Evolutionary conservation across 2,113 vertebrate species (phyloP).

Genomic region (Columbina picui): DNA sequence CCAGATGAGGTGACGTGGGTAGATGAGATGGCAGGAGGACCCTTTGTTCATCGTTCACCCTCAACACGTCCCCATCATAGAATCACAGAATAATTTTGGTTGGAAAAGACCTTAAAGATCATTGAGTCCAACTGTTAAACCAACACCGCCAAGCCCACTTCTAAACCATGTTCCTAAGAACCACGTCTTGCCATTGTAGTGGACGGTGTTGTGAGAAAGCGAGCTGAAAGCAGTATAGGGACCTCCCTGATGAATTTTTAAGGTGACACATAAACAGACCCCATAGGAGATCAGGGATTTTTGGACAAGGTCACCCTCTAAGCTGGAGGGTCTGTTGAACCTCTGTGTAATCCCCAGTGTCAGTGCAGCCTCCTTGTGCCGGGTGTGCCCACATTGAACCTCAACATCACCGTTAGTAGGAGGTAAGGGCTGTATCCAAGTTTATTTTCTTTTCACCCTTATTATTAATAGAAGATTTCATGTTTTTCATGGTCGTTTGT

Average conservation of each 20-base stretch:
- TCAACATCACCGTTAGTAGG: not conserved
- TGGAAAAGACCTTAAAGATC: no score
- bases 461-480: not conserved
- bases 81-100: no score
- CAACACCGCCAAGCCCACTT: no score
- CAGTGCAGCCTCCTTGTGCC: not conserved
- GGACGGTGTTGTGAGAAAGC: accelerated
- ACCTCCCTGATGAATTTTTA: not conserved
- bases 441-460: not conserved
- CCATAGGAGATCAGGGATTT: not conserved
- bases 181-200: no score
- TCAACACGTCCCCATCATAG: not conserved
- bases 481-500: not conserved
- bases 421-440: not conserved
- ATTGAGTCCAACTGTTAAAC: no score
- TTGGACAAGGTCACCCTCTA: not conserved
- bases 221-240: not conserved
- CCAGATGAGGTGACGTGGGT: not conserved
- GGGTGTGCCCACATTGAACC: not conserved
- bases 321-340: not conserved
- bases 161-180: no score
- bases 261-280: not conserved
- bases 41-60: not conserved
- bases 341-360: not conserved
- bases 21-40: not conserved